phyloP scores from a whole-genome alignment of 2,113 vertebrate genomes.

The Peromyscus maniculatus region DNA sequence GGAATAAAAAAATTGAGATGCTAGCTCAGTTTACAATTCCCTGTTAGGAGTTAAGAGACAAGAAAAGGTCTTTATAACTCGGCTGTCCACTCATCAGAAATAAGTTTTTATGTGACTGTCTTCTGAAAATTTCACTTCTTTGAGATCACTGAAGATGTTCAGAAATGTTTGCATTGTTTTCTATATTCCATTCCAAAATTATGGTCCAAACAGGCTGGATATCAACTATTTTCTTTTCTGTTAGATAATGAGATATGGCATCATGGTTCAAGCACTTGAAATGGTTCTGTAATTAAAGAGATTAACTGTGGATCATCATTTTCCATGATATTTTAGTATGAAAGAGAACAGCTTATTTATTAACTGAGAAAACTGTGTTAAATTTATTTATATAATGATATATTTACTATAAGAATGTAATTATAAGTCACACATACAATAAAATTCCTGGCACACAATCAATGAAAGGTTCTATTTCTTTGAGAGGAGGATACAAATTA shows the following conservation, averaged over 20 bases:
- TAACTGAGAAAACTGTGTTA: neutral
- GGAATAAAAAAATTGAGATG: neutral
- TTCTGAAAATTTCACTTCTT: slow-evolving; percentile 16
- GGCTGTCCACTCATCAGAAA: neutral
- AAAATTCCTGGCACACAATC: neutral
- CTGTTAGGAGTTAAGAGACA: neutral
- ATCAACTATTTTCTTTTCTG: neutral
- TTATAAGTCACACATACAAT: neutral
- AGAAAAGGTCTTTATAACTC: neutral
- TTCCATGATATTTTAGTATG: neutral
- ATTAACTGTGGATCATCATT: neutral
- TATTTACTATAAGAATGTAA: neutral
- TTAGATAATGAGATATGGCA: neutral
- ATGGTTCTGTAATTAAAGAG: neutral
- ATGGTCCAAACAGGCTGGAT: neutral
- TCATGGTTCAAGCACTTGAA: neutral
- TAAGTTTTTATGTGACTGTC: neutral
- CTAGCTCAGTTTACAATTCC: neutral
- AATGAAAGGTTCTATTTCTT: neutral
- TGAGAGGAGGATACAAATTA: neutral
- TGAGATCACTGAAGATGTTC: neutral
- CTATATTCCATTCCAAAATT: neutral
- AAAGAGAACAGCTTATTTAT: neutral
- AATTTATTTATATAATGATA: neutral
- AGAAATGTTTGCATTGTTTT: neutral